Percentiles rank a stretch among this genome's conserved stretches.
phyloP scores from a whole-genome alignment of 2,888 invertebrate species.

The Rambutsinella grinnellia region DNA sequence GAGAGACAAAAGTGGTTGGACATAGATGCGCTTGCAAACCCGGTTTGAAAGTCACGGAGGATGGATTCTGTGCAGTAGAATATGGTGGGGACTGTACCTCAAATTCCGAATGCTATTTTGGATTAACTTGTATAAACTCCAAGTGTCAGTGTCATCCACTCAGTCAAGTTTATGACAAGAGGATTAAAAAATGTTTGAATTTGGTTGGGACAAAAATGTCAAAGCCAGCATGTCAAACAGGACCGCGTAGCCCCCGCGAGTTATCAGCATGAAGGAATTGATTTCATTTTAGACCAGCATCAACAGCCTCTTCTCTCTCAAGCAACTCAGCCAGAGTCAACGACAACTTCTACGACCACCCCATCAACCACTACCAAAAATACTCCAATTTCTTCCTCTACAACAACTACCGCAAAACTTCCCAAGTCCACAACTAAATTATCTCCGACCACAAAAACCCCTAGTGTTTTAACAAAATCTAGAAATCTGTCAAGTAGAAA shows the following conservation, averaged over 20 bases:
- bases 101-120: conserved; percentile 46
- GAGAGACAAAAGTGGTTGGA: conserved; percentile 52
- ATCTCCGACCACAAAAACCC: neutral
- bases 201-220: conserved; percentile 55
- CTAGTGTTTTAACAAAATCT: neutral
- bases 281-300: conserved; percentile 12
- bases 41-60: conserved; percentile 47
- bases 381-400: conserved; percentile 6
- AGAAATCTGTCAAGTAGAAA: conserved; percentile 32
- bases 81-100: conserved; percentile 49
- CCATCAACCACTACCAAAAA: neutral
- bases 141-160: conserved; percentile 57
- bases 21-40: conserved; percentile 46
- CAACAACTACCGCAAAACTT: neutral
- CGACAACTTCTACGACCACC: conserved; percentile 1
- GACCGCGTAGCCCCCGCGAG: neutral
- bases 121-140: conserved; percentile 49
- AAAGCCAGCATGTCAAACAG: conserved; percentile 4
- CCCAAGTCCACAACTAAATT: neutral
- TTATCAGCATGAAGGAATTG: neutral
- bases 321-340: conserved; percentile 13
- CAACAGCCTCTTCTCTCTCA: conserved; percentile 1
- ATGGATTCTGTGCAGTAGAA: conserved; percentile 51
- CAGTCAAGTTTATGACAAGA: conserved; percentile 51
- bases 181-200: conserved; percentile 43